Base-by-base conservation (phyloP, 1,140 invertebrate genomes). In the Parasteatoda tepidariorum region DNA sequence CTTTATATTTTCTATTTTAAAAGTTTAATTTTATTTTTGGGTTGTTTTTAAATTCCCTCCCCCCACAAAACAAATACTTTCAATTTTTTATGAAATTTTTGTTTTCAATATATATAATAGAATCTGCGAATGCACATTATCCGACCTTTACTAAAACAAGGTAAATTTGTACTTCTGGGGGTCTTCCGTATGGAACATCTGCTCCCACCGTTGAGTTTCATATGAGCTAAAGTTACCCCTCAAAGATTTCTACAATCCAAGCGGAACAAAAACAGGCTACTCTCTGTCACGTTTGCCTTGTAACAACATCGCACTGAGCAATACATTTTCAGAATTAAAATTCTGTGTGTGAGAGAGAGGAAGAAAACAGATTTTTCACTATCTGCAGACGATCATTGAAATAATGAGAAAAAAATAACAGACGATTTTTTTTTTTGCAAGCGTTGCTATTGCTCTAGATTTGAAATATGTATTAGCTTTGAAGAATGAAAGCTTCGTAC, bases 181-280 rank as follows among this genome's bases (percentile, higher is more conserved):
- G 59, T 64, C 34, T 48, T 61, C 18, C n/a, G 31, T 59, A 55
- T 30, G 18, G 70, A 76, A 76, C 73, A 76, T 76, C 73, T 76
- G 73, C 73, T 76, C 73, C 33, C 2, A 41, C 55, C 71, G 34
- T 24, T 74, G 41, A 71, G 7, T 71, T 74, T 64, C 31, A 9
- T 9, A 76, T 62, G 33, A 48, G 59, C 59, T 64, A 64, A 30
- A 76, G 73, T 76, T 76, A 76, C 73, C 73, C 59, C 73, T 76
- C 24, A 76, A 68, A 76, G 59, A 64, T 64, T 76, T 64, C 59
- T 24, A 64, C 73, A 34, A 64, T 7, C 71, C n/a, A 76, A 76
- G 73, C 73, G 73, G 31, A 76, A 76, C 73, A 76, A 76, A 76
- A 76, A 64, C 73, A 76, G 28, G 33, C 28, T 57, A 38, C 73